phyloP scores from a whole-genome alignment of 2,113 vertebrate species.

The Alectura lathami region DNA sequence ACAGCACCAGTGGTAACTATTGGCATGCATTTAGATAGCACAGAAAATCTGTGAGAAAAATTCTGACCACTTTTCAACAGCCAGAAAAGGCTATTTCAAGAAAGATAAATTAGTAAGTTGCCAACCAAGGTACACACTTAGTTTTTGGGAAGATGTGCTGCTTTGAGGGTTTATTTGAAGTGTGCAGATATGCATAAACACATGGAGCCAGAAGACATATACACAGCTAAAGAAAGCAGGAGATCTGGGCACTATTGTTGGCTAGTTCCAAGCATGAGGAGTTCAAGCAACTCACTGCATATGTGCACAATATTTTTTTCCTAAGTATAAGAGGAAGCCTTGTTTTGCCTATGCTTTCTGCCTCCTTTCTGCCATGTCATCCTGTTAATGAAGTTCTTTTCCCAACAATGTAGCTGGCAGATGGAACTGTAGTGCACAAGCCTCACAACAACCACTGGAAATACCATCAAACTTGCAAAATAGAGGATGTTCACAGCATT shows the following conservation, averaged over 20 bases:
- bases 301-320: rapidly evolving
- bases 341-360: neutral
- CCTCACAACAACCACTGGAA: neutral
- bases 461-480: neutral
- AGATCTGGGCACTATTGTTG: neutral
- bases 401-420: neutral
- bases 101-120: neutral
- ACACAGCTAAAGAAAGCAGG: rapidly evolving
- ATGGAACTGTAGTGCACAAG: neutral
- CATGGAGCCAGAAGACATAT: neutral
- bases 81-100: neutral
- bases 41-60: rapidly evolving
- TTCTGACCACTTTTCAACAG: rapidly evolving
- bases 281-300: rapidly evolving
- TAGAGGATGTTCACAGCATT: rapidly evolving
- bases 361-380: neutral
- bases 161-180: no score
- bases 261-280: neutral
- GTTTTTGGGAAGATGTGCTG: neutral
- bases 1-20: rapidly evolving
- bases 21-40: rapidly evolving
- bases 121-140: rapidly evolving
- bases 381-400: neutral
- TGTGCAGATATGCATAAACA: rapidly evolving
- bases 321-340: rapidly evolving